Conservation (phyloP, 2,113 vertebrate genomes). For the Mormoops blainvillei region DNA sequence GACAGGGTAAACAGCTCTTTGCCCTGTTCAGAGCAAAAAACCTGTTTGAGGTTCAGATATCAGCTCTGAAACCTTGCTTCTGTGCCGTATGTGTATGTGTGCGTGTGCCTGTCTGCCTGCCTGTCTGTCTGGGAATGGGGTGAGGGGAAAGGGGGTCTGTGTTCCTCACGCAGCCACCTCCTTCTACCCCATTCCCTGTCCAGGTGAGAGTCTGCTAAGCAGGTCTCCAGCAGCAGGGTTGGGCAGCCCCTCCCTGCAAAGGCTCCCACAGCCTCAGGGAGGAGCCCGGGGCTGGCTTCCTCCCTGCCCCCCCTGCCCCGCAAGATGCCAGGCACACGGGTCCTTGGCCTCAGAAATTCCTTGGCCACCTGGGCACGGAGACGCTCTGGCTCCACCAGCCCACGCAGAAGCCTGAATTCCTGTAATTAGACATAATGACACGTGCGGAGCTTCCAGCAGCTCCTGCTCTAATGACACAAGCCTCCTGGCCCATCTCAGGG, state of each 20-base stretch:
- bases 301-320: too few species aligned
- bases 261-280: neutral
- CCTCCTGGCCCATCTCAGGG: neutral
- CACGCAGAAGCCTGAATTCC: constrained; percentile 33
- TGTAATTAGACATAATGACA: constrained; percentile 68
- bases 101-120: neutral
- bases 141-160: neutral
- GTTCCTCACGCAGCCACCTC: neutral
- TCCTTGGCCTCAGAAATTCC: neutral
- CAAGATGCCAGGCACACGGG: neutral
- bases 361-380: constrained; percentile 1
- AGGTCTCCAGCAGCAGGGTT: neutral
- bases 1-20: neutral
- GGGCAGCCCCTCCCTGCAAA: neutral
- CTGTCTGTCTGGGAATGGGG: neutral
- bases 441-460: neutral
- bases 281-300: neutral
- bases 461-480: neutral
- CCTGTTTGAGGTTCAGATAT: too few species aligned
- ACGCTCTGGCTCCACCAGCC: constrained; percentile 45
- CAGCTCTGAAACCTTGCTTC: neutral
- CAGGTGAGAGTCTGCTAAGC: neutral
- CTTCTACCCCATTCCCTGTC: neutral
- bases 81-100: neutral
- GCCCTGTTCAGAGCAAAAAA: neutral